Base-by-base conservation (phyloP, 2,888 invertebrate genomes). In the Xylota sylvarum region DNA sequence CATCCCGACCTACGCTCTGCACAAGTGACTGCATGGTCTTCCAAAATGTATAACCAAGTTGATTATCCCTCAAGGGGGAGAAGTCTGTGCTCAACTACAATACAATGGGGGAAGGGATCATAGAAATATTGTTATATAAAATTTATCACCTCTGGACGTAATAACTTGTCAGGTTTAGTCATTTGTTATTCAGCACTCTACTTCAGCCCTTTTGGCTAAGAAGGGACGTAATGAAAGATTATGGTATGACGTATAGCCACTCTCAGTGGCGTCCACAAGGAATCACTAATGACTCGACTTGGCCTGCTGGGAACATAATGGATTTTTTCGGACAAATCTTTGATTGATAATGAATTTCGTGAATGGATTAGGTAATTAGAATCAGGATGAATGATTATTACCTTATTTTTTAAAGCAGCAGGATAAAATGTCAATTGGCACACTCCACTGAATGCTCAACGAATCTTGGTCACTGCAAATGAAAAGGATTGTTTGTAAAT, bases 331-430 rank as follows among this genome's bases (percentile, higher is more conserved):
- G 64, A 55, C 40, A 43, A 62, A 55, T 55, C 64, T 52, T 64
- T 74, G 64, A 74, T 64, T 40, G 74, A 74, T 74, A 55, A 74
- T 74, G 64, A 55, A 55, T 64, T 74, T 43, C 74, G 17, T 43
- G 43, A 55, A 52, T 64, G 32, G 64, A 64, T 64, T 55, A 23
- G 55, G 6, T 62, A 73, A 73, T 73, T 50, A 62, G 62, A 73
- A 10, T 50, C 46, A 14, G 35, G 23, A 62, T 14, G 27, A 40
- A 72, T 46, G 27, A 60, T 62, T 35, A 43, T 58, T 56, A 56
- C 55, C 30, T 40, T 12, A n/a, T 32, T 32, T 2, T 32, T 2
- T 32, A 1, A n/a, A 23, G 23, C 23, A 23, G 48, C 32, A 56
- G 27, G 6, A 60, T 43, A 27, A 62, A 30, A 62, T 62, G 46